Base-by-base conservation (phyloP, 2,113 vertebrate genomes). In the Phaetusa simplex region DNA sequence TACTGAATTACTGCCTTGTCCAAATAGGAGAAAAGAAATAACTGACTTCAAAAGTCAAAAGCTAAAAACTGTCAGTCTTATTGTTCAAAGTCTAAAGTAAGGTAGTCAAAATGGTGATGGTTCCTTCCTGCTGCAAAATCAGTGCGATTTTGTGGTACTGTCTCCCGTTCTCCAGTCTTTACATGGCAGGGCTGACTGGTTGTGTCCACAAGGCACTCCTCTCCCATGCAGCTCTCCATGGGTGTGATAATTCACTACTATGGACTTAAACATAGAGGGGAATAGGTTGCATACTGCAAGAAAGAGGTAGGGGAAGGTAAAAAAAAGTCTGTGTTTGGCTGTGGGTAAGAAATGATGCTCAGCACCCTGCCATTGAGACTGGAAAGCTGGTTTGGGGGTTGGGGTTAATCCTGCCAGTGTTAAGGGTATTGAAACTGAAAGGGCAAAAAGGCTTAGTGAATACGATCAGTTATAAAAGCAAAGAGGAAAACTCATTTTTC, bases 401-500 rank as follows among this genome's bases (percentile, higher is more conserved):
- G 52, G 53, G 45, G 52, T 77, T 34, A 8, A 62, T 80, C 12
- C 81, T 95, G 55, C 55, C 40, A 17, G 40, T 24, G 36, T 85
- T 59, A 93, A 95, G 65, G 65, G 40, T 70, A 24, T 3, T 27
- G 73, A 38, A 79, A 62, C 70, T 73, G 65, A 70, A 95, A 97
- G 93, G 94, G 49, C 52, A 80, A 73, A 89, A 62, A 79, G 58
- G 29, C 84, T 94, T 65, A 94, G 66, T 38, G 86, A 97, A 13
- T 30, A 47, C 18, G 53, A 82, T 58, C 47, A 79, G 32, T 66
- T 80, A 56, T 52, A 82, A 87, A 71, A 80, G 30, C 49, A 79
- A 62, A 71, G 83, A 53, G 40, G 30, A 93, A 91, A 94, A 74
- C 23, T 80, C 0, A 0, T 69, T 91, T 71, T 86, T 88, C 78